Conservation (phyloP, 2,113 vertebrate species). For the Microcebus griseorufus region DNA sequence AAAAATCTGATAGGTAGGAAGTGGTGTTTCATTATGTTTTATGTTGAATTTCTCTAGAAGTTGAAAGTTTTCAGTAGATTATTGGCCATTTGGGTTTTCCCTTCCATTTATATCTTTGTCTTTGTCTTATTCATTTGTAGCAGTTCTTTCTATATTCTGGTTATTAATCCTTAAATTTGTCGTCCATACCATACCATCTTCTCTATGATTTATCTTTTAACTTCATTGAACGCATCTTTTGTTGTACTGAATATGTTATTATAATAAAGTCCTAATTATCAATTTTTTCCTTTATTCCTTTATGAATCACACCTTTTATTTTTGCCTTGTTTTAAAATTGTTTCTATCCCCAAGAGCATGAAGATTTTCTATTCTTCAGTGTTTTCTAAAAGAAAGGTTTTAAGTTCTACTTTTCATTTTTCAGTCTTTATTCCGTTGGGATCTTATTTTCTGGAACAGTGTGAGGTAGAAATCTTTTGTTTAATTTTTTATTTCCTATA, state of each 20-base stretch:
- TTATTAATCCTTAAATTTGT: not conserved
- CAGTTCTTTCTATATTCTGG: not conserved
- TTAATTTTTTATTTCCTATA: not conserved
- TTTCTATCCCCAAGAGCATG: not conserved
- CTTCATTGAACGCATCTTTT: not conserved
- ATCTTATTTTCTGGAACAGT: not conserved
- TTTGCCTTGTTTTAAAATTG: slow-evolving; percentile 35
- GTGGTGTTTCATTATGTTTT: not conserved
- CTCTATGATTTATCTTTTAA: not conserved
- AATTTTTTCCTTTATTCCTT: not conserved
- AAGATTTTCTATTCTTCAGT: not conserved
- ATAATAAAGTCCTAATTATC: not conserved
- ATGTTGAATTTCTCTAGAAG: not conserved
- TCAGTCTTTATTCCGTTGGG: not conserved
- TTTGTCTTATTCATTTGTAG: not conserved
- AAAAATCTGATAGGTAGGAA: not conserved
- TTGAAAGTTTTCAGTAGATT: not conserved
- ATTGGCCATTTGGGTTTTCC: not conserved
- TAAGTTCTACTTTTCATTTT: slow-evolving; percentile 19
- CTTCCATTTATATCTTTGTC: not conserved
- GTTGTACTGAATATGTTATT: not conserved
- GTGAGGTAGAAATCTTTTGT: not conserved
- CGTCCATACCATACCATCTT: not conserved
- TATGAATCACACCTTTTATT: not conserved
- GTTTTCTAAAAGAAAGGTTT: slow-evolving; percentile 21